phyloP scores from a whole-genome alignment of 2,797 vertebrate species.

The Basileuterus tristriatus region DNA sequence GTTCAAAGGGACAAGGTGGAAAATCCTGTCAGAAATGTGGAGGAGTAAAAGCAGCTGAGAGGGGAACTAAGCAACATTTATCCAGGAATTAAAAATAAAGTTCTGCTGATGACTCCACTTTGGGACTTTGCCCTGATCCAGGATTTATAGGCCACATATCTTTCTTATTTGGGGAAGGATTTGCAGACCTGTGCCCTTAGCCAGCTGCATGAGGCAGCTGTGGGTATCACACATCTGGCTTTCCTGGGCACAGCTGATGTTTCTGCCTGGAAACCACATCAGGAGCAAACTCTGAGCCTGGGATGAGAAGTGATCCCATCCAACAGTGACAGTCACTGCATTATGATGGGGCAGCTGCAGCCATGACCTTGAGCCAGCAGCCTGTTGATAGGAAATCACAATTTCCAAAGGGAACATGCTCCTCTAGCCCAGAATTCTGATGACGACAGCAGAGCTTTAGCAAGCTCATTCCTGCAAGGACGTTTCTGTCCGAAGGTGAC shows the following conservation, averaged over 20 bases:
- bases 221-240: not conserved
- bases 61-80: not conserved
- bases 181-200: not conserved
- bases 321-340: accelerated
- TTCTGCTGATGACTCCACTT: not conserved
- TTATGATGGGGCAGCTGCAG: not conserved
- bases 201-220: not conserved
- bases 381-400: not conserved
- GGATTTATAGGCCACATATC: not conserved
- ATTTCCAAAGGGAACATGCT: not conserved
- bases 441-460: not conserved
- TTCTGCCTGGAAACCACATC: not conserved
- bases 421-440: not conserved
- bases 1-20: not conserved
- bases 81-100: not conserved
- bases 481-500: not conserved
- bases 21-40: not conserved
- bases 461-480: not conserved
- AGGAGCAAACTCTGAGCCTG: not conserved
- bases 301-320: not conserved
- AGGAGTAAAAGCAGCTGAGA: not conserved
- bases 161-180: not conserved
- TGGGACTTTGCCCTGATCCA: not conserved
- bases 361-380: accelerated
- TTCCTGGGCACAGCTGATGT: not conserved